A percentile compares a stretch with the other conserved stretches of the same genome.
Evolutionary conservation across 2,888 invertebrate species (phyloP).

Genomic region (Apotomis betuletana): DNA sequence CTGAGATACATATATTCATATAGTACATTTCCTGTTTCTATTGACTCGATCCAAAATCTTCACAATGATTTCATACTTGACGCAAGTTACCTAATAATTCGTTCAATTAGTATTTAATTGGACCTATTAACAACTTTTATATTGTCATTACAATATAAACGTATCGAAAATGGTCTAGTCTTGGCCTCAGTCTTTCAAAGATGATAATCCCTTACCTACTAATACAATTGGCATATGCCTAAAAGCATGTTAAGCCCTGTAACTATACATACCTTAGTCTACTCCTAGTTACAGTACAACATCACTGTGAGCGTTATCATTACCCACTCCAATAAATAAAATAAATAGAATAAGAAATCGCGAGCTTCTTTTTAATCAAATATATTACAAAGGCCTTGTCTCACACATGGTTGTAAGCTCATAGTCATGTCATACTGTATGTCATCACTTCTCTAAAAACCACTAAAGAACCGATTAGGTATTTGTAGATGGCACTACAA

Average conservation of each 20-base stretch:
- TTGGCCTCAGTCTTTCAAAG: conserved; percentile 57
- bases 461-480: background rate
- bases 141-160: conserved; percentile 43
- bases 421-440: too few relatives aligned
- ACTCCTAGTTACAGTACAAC: background rate
- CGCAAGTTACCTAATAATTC: background rate
- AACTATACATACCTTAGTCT: background rate
- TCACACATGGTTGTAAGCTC: too few relatives aligned
- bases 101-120: background rate
- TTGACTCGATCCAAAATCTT: background rate
- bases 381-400: too few relatives aligned
- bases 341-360: too few relatives aligned
- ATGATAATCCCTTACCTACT: conserved; percentile 35
- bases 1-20: too few relatives aligned
- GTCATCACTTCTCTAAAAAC: background rate
- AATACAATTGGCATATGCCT: conserved; percentile 12
- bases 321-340: too few relatives aligned
- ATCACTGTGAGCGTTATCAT: too few relatives aligned
- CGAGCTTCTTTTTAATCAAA: too few relatives aligned
- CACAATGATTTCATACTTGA: background rate
- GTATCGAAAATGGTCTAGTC: conserved; percentile 53
- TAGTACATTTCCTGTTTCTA: too few relatives aligned
- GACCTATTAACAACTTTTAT: conserved; percentile 11
- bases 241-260: conserved; percentile 12
- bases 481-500: background rate